A percentile compares a stretch with the other conserved stretches of the same genome.
Conservation (phyloP, 1,140 invertebrate species). For the Agrypnia vestita region DNA sequence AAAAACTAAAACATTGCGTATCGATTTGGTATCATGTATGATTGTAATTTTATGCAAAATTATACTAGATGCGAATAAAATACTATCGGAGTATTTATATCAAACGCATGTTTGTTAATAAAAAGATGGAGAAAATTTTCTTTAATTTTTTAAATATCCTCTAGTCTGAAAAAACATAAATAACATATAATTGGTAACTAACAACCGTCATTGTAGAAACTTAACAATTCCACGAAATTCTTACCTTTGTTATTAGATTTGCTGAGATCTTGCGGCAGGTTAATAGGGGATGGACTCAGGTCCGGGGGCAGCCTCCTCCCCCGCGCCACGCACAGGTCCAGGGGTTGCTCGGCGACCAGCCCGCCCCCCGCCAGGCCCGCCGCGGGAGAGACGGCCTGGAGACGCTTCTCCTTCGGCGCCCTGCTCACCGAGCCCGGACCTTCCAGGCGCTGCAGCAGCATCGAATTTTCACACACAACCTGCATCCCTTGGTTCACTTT, state of each 20-base stretch:
- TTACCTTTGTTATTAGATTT: constrained; percentile 58
- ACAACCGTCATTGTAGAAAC: not conserved
- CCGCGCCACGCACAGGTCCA: constrained; percentile 55
- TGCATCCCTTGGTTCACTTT: not conserved
- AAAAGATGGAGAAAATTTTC: too few relatives aligned
- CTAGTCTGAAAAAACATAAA: too few relatives aligned
- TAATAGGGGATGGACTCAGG: constrained; percentile 5
- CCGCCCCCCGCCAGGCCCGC: constrained; percentile 53
- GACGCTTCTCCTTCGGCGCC: not conserved
- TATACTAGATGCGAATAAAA: too few relatives aligned
- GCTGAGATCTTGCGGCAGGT: constrained; percentile 56
- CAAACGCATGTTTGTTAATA: too few relatives aligned
- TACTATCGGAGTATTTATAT: too few relatives aligned
- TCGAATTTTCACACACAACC: not conserved
- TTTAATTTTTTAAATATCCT: too few relatives aligned
- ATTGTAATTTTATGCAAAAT: too few relatives aligned
- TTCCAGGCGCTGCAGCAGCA: constrained; percentile 45
- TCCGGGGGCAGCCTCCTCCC: constrained; percentile 32
- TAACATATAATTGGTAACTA: not conserved
- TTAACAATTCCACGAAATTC: not conserved
- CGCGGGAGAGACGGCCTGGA: constrained; percentile 19
- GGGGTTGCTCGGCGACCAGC: constrained; percentile 54
- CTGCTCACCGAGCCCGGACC: not conserved
- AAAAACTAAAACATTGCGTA: too few relatives aligned
- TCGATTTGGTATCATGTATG: too few relatives aligned